Base-by-base conservation (phyloP, 2,113 vertebrate species). In the Podarcis cretensis region DNA sequence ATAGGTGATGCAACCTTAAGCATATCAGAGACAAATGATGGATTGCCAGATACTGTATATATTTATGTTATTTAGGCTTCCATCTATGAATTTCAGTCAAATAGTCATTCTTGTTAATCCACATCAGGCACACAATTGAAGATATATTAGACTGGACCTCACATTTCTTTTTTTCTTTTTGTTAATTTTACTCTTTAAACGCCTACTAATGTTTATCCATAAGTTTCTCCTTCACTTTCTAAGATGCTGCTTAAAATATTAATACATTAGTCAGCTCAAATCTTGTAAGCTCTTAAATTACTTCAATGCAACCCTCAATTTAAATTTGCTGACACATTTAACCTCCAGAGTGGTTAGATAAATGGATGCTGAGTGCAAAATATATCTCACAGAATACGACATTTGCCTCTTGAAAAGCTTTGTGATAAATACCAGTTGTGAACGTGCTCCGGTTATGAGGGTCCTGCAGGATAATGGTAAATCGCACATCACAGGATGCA, bases 401-500 rank as follows among this genome's bases (percentile, higher is more conserved):
- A 80, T 57, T 87, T 87, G 85, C 76, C n/a, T 80, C 78, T 87
- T 71, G 65, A 87, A 87, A 79, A 78, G 59, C 59, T 79, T 66
- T 66, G 63, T 86, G 12, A 78, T 78, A 68, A 54, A 86, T 78
- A 78, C 48, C 37, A 48, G 74, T 48, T 79, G 85, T 23, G 27
- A 69, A 68, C 20, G 35, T 68, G 40, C 43, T 35, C 20, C 13
- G 2, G 10, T 66, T 48, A 48, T 65, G 48, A 23, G 23, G 35
- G 84, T 40, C 25, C 40, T 79, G 25, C 77, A 79, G 77, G 35
- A 86, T 66, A 79, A 78, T 54, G 12, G 63, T 63, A 79, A 68
- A 8, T 48, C 4, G 6, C 43, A 69, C 30, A 68, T 23, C 12
- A 32, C 3, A 25, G n/a, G 13, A 65, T 66, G 21, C 35, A 37